Evolutionary conservation across 2,888 invertebrate species (phyloP).

Genomic region (Chrysomela aeneicollis): DNA sequence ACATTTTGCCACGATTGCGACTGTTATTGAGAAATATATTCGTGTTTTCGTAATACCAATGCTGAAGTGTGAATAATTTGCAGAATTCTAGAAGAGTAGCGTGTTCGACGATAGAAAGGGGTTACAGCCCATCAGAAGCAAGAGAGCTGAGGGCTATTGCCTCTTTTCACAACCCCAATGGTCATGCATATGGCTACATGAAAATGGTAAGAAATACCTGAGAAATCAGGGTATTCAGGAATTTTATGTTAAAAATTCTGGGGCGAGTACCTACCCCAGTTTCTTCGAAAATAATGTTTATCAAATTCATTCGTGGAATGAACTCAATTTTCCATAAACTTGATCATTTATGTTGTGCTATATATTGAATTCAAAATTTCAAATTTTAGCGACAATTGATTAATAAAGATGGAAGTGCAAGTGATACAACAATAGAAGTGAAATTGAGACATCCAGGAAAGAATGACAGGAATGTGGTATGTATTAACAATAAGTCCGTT

Average conservation of each 20-base stretch:
- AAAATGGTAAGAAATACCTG: slow-evolving; percentile 73
- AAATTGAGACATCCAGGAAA: slow-evolving; percentile 88
- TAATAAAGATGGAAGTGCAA: slow-evolving; percentile 85
- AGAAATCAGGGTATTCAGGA: too few relatives aligned
- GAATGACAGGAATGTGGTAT: slow-evolving; percentile 81
- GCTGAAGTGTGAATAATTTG: slow-evolving; percentile 21
- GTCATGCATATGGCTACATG: slow-evolving; percentile 86
- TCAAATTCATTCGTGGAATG: too few relatives aligned
- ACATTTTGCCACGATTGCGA: too few relatives aligned
- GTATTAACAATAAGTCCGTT: slow-evolving; percentile 37
- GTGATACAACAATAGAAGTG: slow-evolving; percentile 90
- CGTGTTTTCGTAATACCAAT: not conserved
- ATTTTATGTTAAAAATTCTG: too few relatives aligned
- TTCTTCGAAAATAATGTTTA: too few relatives aligned
- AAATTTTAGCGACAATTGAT: slow-evolving; percentile 81
- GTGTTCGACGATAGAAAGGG: slow-evolving; percentile 85
- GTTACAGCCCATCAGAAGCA: slow-evolving; percentile 88
- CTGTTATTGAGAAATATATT: too few relatives aligned
- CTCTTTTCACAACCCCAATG: slow-evolving; percentile 89
- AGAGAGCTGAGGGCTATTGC: slow-evolving; percentile 86
- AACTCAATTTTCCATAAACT: too few relatives aligned
- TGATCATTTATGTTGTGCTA: too few relatives aligned
- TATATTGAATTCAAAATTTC: too few relatives aligned
- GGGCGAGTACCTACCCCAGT: too few relatives aligned
- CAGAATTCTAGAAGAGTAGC: slow-evolving; percentile 76